Base-by-base conservation (phyloP, 2,888 invertebrate genomes). In the Drosophila paranaensis region DNA sequence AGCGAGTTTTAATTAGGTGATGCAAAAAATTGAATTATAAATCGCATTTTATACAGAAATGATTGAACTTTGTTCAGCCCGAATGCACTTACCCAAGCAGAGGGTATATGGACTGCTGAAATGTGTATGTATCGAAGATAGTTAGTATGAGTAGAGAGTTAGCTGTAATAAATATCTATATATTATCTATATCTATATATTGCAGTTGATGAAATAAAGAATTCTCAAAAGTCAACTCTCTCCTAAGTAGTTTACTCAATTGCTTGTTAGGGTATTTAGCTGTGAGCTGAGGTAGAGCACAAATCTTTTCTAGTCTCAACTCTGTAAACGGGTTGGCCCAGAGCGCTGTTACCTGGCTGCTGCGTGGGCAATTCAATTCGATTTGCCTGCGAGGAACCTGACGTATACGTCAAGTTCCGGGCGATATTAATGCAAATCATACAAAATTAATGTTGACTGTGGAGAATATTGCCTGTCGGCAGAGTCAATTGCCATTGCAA, bases 1-100 rank as follows among this genome's bases (percentile, higher is more conserved):
- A 61, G 66, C 60, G 72, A 57, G 33, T 60, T 70, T 83, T 85
- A 79, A 83, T 84, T 77, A 85, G 72, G 63, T 71, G 68, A 60
- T 45, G 67, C 46, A 57, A 60, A 58, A 66, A 64, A 74, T 63
- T 65, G 20, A 68, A 67, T 71, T 75, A 68, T 53, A 46, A 46
- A 54, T 66, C 67, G 54, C 20, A n/a, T 39, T 53, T 62, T 1
- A 10, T 9, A 14, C 46, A 62, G n/a, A 74, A 67, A 65, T 69
- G 57, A 37, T 45, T 33, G n/a, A 16, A n/a, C 33, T 50, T 16
- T 33, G 16, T 10, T 20, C 37, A 20, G 20, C 20, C 20, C 20
- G 20, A 20, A 45, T 53, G 14, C 51, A n/a, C 51, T 37, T 9
- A 8, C n/a, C 27, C 27, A 2, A 9, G 25, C 20, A 13, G 6